Evolutionary conservation across 2,888 invertebrate species (phyloP).

Genomic region (Hymenopus coronatus): DNA sequence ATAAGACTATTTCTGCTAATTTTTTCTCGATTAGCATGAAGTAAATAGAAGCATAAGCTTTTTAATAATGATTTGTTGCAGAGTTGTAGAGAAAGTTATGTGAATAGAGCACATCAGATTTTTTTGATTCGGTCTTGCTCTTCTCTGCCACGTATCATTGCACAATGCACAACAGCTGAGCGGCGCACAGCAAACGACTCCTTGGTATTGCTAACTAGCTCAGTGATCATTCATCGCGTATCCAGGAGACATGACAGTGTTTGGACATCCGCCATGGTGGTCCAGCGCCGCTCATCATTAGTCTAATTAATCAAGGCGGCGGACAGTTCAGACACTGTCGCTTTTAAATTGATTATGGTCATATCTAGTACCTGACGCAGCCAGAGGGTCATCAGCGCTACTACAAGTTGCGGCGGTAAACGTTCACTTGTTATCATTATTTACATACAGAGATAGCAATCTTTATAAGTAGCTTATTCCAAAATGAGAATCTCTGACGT

Average conservation of each 20-base stretch:
- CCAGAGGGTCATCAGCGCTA: neutral
- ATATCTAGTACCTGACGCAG: neutral
- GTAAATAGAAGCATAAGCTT: too few relatives aligned
- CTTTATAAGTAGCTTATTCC: neutral
- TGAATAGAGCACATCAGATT: too few relatives aligned
- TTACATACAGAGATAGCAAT: neutral
- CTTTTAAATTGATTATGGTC: neutral
- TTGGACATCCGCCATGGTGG: neutral
- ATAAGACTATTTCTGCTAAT: too few relatives aligned
- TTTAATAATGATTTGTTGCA: too few relatives aligned
- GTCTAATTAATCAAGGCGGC: neutral
- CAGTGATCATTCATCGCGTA: neutral
- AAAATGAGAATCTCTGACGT: neutral
- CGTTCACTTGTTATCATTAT: neutral
- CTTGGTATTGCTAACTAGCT: too few relatives aligned
- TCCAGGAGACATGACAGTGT: neutral
- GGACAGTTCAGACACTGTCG: too few relatives aligned
- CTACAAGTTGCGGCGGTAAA: neutral
- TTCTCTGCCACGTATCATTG: too few relatives aligned
- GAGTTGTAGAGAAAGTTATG: too few relatives aligned
- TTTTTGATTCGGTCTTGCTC: too few relatives aligned
- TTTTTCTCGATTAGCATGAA: too few relatives aligned
- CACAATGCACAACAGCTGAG: too few relatives aligned
- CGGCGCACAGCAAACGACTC: too few relatives aligned
- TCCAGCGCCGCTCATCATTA: neutral